phyloP scores from a whole-genome alignment of 2,888 invertebrate genomes.

The Drosophila phalerata region DNA sequence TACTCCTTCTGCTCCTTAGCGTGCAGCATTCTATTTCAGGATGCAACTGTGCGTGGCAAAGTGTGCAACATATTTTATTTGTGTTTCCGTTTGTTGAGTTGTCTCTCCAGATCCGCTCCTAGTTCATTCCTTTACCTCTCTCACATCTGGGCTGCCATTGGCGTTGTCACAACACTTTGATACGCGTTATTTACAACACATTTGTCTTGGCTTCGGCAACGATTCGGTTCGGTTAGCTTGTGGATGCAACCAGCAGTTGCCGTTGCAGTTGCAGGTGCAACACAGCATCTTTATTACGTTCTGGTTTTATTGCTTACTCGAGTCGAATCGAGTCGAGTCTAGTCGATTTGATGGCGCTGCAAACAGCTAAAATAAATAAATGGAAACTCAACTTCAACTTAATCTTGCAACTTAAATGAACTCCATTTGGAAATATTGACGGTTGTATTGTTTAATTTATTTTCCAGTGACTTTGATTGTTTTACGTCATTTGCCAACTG shows the following conservation, averaged over 20 bases:
- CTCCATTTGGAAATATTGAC: slow-evolving; percentile 3
- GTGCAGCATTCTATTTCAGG: slow-evolving; percentile 12
- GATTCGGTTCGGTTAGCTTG: slow-evolving; percentile 48
- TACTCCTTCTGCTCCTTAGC: not conserved
- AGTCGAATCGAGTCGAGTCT: not conserved
- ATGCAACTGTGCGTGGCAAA: slow-evolving; percentile 63
- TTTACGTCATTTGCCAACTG: slow-evolving; percentile 15
- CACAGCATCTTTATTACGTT: slow-evolving; percentile 39
- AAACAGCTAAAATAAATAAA: slow-evolving; percentile 26
- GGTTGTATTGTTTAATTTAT: slow-evolving; percentile 2
- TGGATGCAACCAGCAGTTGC: slow-evolving; percentile 17
- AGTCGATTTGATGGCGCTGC: slow-evolving; percentile 13
- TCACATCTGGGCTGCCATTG: slow-evolving; percentile 32
- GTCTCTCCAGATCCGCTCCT: not conserved
- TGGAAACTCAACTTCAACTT: slow-evolving; percentile 19
- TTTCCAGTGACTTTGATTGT: slow-evolving; percentile 21
- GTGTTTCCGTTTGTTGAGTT: slow-evolving; percentile 54
- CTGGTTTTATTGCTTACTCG: slow-evolving; percentile 24
- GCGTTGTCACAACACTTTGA: slow-evolving; percentile 69
- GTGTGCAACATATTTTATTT: slow-evolving; percentile 74
- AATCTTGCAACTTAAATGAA: slow-evolving; percentile 13
- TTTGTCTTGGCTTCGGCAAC: slow-evolving; percentile 70
- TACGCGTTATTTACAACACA: slow-evolving; percentile 75
- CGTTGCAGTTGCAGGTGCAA: slow-evolving; percentile 23
- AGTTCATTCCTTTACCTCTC: slow-evolving; percentile 30